Conservation (phyloP, 2,888 invertebrate species). For the Branchellion lobata region DNA sequence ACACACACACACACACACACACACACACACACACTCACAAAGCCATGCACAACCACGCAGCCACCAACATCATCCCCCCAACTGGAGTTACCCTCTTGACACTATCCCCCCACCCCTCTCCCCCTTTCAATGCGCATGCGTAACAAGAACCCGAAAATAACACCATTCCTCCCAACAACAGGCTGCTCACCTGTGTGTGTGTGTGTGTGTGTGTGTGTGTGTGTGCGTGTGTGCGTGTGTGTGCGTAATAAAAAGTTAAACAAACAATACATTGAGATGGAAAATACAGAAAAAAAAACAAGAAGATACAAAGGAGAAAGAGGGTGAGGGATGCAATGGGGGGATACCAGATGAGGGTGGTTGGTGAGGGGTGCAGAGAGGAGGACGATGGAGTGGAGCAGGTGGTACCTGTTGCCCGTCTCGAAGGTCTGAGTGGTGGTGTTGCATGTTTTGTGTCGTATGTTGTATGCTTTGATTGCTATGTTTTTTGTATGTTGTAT, state of each 20-base stretch:
- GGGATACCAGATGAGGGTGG: conserved; percentile 75
- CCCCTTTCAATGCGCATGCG: neutral
- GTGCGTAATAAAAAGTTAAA: no score
- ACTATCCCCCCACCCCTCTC: neutral
- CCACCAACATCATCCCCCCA: neutral
- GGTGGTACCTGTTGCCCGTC: conserved; percentile 81
- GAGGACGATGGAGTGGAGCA: conserved; percentile 79
- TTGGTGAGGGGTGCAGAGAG: conserved; percentile 78
- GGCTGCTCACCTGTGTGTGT: no score
- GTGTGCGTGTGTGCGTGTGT: no score
- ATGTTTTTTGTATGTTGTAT: no score
- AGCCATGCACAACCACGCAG: neutral
- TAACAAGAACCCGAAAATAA: neutral
- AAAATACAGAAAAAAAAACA: no score
- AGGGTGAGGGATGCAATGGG: no score
- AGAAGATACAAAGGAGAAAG: no score
- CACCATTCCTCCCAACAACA: neutral
- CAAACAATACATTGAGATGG: no score
- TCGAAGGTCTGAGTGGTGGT: conserved; percentile 71
- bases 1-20: conserved; percentile 38
- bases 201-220: no score
- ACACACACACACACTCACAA: conserved; percentile 37
- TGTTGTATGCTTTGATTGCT: no score
- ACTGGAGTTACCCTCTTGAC: neutral
- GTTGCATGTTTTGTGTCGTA: no score